phyloP scores from a whole-genome alignment of 2,113 vertebrate species.

The Oreotrochilus melanogaster region DNA sequence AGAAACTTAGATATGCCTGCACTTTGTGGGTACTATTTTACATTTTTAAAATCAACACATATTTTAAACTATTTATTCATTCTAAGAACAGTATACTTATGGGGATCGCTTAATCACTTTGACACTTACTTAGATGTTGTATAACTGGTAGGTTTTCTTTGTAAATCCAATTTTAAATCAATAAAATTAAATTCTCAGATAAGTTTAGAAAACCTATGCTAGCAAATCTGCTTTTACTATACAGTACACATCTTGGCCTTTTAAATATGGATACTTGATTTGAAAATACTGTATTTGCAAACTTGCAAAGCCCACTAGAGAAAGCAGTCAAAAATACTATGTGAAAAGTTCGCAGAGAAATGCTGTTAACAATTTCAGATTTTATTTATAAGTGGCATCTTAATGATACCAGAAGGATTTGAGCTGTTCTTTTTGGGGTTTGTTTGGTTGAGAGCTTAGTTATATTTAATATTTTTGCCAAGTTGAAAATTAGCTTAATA shows the following conservation, averaged over 20 bases:
- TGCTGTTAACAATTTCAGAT: neutral
- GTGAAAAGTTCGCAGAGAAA: neutral
- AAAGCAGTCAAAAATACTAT: neutral
- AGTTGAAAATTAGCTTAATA: neutral
- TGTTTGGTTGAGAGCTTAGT: neutral
- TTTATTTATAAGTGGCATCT: neutral
- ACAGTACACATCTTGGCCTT: neutral
- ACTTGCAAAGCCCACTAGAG: neutral
- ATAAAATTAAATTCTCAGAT: neutral
- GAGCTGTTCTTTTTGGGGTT: neutral
- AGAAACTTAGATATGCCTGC: constrained; percentile 62
- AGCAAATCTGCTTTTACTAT: neutral
- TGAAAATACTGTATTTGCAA: neutral
- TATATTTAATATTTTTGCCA: neutral
- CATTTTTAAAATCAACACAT: neutral
- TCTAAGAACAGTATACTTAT: neutral
- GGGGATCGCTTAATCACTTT: constrained; percentile 25
- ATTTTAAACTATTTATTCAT: constrained; percentile 74
- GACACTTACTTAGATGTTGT: neutral
- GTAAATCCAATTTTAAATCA: neutral
- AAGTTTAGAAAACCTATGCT: neutral
- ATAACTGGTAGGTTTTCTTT: neutral
- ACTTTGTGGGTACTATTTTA: neutral
- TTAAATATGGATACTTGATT: neutral
- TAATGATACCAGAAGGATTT: neutral